Conservation (phyloP, 2,888 invertebrate genomes). For the Cephus spinipes region DNA sequence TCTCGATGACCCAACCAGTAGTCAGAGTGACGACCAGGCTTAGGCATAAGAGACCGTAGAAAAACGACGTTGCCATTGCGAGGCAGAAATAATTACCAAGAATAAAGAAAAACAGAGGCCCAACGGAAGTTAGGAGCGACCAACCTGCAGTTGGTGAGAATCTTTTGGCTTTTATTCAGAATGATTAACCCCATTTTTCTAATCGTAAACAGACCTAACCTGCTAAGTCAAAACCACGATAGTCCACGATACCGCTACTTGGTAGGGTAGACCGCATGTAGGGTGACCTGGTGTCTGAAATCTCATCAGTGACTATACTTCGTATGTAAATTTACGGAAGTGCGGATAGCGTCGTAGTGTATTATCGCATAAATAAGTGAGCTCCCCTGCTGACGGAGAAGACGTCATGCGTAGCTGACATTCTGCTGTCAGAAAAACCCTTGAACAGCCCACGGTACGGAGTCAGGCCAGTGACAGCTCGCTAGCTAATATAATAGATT, state of each 20-base stretch:
- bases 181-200: background rate
- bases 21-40: slow-evolving; percentile 10
- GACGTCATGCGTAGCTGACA: background rate
- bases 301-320: background rate
- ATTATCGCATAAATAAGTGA: background rate
- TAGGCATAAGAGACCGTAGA: background rate
- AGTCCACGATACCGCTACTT: background rate
- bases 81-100: background rate
- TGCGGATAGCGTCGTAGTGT: background rate
- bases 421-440: background rate
- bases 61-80: background rate
- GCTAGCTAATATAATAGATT: background rate
- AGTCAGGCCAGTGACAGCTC: background rate
- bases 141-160: background rate
- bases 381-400: background rate
- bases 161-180: background rate
- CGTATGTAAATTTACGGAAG: background rate
- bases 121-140: slow-evolving; percentile 14
- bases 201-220: background rate
- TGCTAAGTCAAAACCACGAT: background rate
- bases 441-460: background rate
- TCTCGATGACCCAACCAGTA: slow-evolving; percentile 27
- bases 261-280: background rate
- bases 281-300: background rate
- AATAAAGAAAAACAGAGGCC: slow-evolving; percentile 6